Percentiles rank a stretch among this genome's conserved stretches.
phyloP scores from a whole-genome alignment of 2,888 invertebrate species.

The Sisyra terminalis region DNA sequence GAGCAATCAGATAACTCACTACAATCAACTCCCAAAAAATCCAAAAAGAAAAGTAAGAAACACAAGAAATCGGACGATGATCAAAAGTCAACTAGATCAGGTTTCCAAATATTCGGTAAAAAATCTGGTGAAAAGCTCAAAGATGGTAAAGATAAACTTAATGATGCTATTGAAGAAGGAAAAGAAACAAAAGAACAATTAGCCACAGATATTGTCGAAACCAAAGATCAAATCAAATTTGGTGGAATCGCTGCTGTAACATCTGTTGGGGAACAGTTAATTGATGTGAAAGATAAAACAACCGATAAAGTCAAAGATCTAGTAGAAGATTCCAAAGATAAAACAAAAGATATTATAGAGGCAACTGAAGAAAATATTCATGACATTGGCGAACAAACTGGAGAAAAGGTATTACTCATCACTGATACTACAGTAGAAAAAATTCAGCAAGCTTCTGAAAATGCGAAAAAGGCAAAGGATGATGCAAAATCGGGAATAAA shows the following conservation, averaged over 20 bases:
- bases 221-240: background rate
- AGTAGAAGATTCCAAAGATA: too few species aligned
- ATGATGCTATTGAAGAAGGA: too few species aligned
- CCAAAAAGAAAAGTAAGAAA: background rate
- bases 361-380: background rate
- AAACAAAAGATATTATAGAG: background rate
- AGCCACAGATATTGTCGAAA: slow-evolving; percentile 5
- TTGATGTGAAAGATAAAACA: slow-evolving; percentile 13
- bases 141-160: too few species aligned
- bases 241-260: background rate
- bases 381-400: slow-evolving; percentile 2
- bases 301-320: slow-evolving; percentile 12
- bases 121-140: too few species aligned
- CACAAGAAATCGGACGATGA: slow-evolving; percentile 2
- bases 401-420: background rate
- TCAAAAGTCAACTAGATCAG: too few species aligned
- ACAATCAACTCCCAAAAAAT: slow-evolving; percentile 1
- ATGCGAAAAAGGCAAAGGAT: slow-evolving; percentile 24
- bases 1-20: slow-evolving; percentile 9
- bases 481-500: slow-evolving; percentile 13
- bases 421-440: slow-evolving; percentile 21
- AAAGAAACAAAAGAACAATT: background rate
- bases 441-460: slow-evolving; percentile 30
- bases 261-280: background rate
- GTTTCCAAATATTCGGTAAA: too few species aligned